Evolutionary conservation across 2,113 vertebrate species (phyloP), one percentile per base, ranked within the genome.

Genomic region (Carassius carassius): DNA sequence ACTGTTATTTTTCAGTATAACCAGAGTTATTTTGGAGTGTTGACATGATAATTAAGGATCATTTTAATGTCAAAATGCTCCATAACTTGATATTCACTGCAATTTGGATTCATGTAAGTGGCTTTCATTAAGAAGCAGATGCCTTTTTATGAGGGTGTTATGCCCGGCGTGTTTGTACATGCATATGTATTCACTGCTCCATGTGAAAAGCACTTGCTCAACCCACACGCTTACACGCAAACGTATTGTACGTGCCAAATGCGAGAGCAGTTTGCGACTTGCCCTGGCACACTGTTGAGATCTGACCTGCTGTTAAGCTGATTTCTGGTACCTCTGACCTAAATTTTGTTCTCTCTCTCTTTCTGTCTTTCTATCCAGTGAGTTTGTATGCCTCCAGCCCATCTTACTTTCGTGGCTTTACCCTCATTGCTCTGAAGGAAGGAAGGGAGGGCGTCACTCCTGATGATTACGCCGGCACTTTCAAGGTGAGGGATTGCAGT

Each of bases 331-430:
- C 60, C 37, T 87, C 83, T 93, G 90, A 91, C 87, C 90, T 87
- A 89, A 87, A 90, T 93, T 78, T 85, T 73, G 49, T 84, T 60
- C 62, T 69, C 23, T 86, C 25, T 70, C 60, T 84, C 29, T 78
- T 41, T 85, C 25, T 65, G 44, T 84, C 29, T 78, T 21, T 85
- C 35, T 92, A 86, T 41, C 12, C 90, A 99, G 98, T 99, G 91
- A 95, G 95, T 0, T 96, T 99, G 73, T 94, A 95, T 60, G 96
- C 98, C 69, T 92, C 96, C 90, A 96, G 96, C 74, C 97, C 98
- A 0, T 92, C 95, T 65, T 99, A 97, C 91, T 99, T 99, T 86
- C 90, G 97, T 92, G 97, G 98, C 19, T 99, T 99, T 94, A 99
- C 96, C 0, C 86, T 99, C 89, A 98, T 99, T 6, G 96, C 98